Evolutionary conservation across 2,888 invertebrate genomes (phyloP).

Genomic region (Falcaria lacertinaria): DNA sequence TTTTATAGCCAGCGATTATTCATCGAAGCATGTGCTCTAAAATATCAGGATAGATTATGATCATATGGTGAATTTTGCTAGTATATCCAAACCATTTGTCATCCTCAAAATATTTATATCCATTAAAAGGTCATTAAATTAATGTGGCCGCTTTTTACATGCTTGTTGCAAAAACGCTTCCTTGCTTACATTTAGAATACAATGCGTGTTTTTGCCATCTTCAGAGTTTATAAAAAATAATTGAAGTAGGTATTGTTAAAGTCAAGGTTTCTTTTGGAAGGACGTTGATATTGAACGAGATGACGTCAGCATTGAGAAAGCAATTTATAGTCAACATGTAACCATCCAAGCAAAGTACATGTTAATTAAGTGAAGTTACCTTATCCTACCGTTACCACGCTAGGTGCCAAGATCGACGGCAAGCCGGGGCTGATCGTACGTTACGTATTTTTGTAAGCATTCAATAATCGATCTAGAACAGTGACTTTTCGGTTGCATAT

Average conservation of each 20-base stretch:
- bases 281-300: background rate
- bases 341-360: too few species aligned
- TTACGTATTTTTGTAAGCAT: too few species aligned
- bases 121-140: slow-evolving; percentile 55
- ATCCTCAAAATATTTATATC: slow-evolving; percentile 25
- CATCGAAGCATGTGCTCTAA: too few species aligned
- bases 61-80: too few species aligned
- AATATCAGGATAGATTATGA: too few species aligned
- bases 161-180: slow-evolving; percentile 29
- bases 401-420: too few species aligned
- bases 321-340: background rate
- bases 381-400: too few species aligned
- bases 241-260: background rate
- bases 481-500: too few species aligned
- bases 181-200: slow-evolving; percentile 30
- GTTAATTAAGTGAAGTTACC: too few species aligned
- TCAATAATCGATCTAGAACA: too few species aligned
- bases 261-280: background rate
- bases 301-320: background rate
- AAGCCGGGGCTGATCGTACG: too few species aligned
- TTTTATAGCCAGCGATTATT: too few species aligned
- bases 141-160: slow-evolving; percentile 35
- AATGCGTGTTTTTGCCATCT: slow-evolving; percentile 21
- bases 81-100: slow-evolving; percentile 28
- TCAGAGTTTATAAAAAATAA: slow-evolving; percentile 9